Evolutionary conservation across 2,797 vertebrate species (phyloP), one percentile per base, ranked within the genome.

Genomic region (Schizopygopsis pylzovi): DNA sequence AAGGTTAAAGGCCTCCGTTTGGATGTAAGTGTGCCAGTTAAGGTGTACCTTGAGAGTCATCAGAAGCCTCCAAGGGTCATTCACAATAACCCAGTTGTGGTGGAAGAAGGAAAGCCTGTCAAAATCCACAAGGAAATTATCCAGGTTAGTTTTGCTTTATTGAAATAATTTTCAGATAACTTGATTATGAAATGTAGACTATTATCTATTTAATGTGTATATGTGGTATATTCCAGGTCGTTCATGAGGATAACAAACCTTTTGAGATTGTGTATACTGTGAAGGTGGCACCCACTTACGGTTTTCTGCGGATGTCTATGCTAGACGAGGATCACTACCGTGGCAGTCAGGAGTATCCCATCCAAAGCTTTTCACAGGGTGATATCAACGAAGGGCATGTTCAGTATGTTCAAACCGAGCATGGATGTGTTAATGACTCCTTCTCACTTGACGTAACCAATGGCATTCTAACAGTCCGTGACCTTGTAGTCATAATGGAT

Each of bases 21-120:
- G 87, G 93, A 96, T 88, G 91, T 93, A 20, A 94, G 91, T n/a
- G 85, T 98, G 45, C 68, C 79, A 0, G 86, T 98, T 71, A 95
- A 88, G 52, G 82, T 98, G 9, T 97, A 91, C 88, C 94, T 96
- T 61, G 95, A 97, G 91, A 95, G 95, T 88, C 96, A 97, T 73
- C 96, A 95, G 76, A 93, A 91, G 86, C 93, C 92, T 2, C 95
- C 93, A 16, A 93, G 81, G 0, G 82, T 96, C 88, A 87, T 95
- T 73, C 94, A 88, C 71, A 95, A 95, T 79, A 92, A 49, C n/a
- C 93, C 39, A 41, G 91, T 98, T 33, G 90, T 96, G 83, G 97
- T 97, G 89, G 96, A 96, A 81, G 96, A 98, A 91, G 96, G 96
- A 87, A 95, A 96, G 47, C 91, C 93, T 75, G 94, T 96, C 77